A percentile compares a stretch with the other conserved stretches of the same genome.
These are phyloP conservation scores for Macrobrachium nipponense DNA, from an alignment of 1,140 invertebrate species.

Conservation along the genomic window DNA sequence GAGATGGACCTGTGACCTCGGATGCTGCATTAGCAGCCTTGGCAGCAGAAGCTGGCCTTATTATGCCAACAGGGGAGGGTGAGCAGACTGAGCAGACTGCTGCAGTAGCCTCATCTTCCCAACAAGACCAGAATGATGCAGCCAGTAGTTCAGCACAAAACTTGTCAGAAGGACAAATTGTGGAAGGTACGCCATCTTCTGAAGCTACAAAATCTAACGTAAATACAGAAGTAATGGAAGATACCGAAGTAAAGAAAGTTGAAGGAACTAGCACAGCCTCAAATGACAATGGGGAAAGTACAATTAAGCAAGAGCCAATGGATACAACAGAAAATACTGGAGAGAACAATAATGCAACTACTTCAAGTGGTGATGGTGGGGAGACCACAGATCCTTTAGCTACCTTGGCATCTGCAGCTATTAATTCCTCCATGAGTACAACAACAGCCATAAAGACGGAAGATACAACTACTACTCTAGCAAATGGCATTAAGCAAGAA, in stretches of 20 bases:
- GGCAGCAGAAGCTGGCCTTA: slow-evolving; percentile 76
- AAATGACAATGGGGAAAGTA: slow-evolving; percentile 39
- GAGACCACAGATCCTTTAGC: slow-evolving; percentile 75
- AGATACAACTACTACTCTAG: slow-evolving; percentile 54
- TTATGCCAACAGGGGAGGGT: slow-evolving; percentile 70
- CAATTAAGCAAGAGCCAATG: slow-evolving; percentile 55
- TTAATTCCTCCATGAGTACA: slow-evolving; percentile 56
- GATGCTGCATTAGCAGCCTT: slow-evolving; percentile 77
- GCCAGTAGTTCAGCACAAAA: slow-evolving; percentile 52
- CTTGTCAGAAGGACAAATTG: slow-evolving; percentile 31
- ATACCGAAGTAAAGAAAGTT: slow-evolving; percentile 28
- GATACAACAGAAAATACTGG: slow-evolving; percentile 51
- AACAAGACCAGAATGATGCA: slow-evolving; percentile 41
- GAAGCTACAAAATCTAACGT: neutral
- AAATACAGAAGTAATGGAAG: slow-evolving; percentile 1
- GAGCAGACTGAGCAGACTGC: slow-evolving; percentile 30
- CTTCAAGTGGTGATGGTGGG: slow-evolving; percentile 2
- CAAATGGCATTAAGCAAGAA: slow-evolving; percentile 66
- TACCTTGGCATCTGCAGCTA: slow-evolving; percentile 80
- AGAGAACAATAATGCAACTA: slow-evolving; percentile 17
- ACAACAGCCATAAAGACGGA: slow-evolving; percentile 62
- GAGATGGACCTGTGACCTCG: slow-evolving; percentile 75
- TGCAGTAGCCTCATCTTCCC: neutral
- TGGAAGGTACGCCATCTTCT: neutral
- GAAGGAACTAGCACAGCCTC: slow-evolving; percentile 20